Percentiles rank a stretch among this genome's conserved stretches.
phyloP scores from a whole-genome alignment of 2,113 vertebrate genomes.

The Burhinus bistriatus region DNA sequence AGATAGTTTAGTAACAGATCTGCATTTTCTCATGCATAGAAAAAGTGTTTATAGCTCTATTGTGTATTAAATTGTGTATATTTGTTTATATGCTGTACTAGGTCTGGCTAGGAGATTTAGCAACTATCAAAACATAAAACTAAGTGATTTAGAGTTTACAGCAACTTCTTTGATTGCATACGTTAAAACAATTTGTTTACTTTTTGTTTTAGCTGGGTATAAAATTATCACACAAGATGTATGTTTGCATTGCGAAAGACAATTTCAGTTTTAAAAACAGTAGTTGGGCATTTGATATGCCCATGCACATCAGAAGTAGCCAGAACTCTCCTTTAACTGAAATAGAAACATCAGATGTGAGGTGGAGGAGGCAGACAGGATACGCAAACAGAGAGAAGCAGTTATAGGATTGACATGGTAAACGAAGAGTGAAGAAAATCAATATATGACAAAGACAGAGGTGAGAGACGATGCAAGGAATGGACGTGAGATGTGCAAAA shows the following conservation, averaged over 20 bases:
- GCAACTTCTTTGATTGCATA: neutral
- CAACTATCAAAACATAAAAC: neutral
- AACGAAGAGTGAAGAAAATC: slow-evolving; percentile 15
- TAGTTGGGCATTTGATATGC: neutral
- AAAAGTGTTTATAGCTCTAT: neutral
- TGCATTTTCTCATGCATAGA: neutral
- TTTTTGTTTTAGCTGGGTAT: fast-evolving
- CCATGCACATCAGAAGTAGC: neutral
- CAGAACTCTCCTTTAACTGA: neutral
- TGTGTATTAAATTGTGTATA: neutral
- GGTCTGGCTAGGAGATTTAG: neutral
- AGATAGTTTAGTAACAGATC: neutral
- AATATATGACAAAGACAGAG: neutral
- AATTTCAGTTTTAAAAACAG: neutral
- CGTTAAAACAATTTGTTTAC: neutral
- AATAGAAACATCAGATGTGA: neutral
- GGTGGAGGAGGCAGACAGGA: neutral
- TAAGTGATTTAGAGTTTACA: neutral
- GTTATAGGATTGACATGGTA: neutral
- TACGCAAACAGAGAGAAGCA: neutral
- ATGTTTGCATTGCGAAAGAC: neutral
- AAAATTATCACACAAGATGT: neutral
- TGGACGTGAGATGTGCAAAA: neutral
- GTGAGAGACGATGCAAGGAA: neutral
- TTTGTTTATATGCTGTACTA: neutral